Evolutionary conservation across 2,888 invertebrate genomes (phyloP).

Genomic region (Punctoribates punctum): DNA sequence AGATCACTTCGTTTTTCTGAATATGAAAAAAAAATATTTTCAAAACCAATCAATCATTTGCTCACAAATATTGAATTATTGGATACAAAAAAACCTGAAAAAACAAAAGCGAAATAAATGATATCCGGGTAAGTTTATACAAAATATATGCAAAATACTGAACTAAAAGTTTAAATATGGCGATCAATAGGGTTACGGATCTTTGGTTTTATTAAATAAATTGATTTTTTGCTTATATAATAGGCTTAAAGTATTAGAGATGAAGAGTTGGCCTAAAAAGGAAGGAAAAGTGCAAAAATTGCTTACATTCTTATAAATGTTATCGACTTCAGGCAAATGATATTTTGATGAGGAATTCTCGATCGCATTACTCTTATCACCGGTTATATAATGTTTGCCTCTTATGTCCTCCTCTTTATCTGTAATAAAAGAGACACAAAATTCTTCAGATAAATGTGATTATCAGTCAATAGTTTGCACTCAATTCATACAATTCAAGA

Average conservation of each 20-base stretch:
- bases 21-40: neutral
- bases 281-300: neutral
- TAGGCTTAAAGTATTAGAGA: too few relatives aligned
- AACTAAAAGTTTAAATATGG: too few relatives aligned
- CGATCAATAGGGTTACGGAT: too few relatives aligned
- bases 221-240: too few relatives aligned
- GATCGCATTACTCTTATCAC: conserved; percentile 19
- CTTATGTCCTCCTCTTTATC: conserved; percentile 6
- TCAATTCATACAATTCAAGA: neutral
- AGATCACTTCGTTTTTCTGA: neutral
- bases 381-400: neutral
- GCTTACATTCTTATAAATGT: conserved; percentile 28
- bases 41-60: too few relatives aligned
- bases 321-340: conserved; percentile 15
- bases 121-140: too few relatives aligned
- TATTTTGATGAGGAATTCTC: conserved; percentile 26
- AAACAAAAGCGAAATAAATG: too few relatives aligned
- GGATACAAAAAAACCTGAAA: too few relatives aligned
- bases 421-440: neutral
- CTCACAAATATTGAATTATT: too few relatives aligned
- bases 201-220: too few relatives aligned
- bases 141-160: too few relatives aligned
- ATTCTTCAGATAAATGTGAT: neutral
- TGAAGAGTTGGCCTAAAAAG: too few relatives aligned
- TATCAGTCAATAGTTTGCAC: neutral